Evolutionary conservation across 1,140 invertebrate species (phyloP), one percentile per base, ranked within the genome.

Genomic region (Pemphigus obesinymphae): DNA sequence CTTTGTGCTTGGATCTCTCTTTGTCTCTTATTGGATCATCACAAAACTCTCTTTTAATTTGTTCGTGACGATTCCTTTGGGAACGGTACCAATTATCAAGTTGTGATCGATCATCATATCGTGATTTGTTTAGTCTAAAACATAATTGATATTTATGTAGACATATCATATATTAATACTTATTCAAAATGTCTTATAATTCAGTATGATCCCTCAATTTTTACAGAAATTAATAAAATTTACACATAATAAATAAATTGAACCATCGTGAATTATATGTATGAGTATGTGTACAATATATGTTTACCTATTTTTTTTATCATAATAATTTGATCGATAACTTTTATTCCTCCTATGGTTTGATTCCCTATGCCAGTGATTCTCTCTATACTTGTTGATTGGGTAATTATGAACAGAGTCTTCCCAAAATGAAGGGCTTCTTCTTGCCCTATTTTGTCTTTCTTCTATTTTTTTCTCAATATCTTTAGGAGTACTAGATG

Each of bases 401-500:
- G 50, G 34, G 3, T 78, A 78, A 78, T 55, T 75, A 34, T 40
- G n/a, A 55, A 40, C 15, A 7, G 75, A 78, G 5, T 78, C 75
- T 7, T 58, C 75, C 75, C 75, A 78, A 58, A 78, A 78, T 37
- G 53, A 61, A 1, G 75, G 75, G 13, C 75, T 78, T 23, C 75
- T 78, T 40, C 75, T 78, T 1, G 2, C 1, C 40, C 75, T 78
- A 40, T 61, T 40, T 31, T 80, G 15, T 80, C n/a, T 80, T 29
- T 63, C 76, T 13, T 31, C 13, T 50, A 5, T 63, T 80, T 61
- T 45, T 43, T 10, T 61, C 4, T 31, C 76, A 40, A 20, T 3
- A 3, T 61, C 55, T 80, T 31, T 80, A 80, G 76, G 76, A 43
- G 76, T 80, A 8, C 76, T 80, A 63, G 76, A 63, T n/a, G 58